These are phyloP conservation scores for Lypha dubia DNA, from an alignment of 2,888 invertebrate genomes.

Conservation along the genomic window DNA sequence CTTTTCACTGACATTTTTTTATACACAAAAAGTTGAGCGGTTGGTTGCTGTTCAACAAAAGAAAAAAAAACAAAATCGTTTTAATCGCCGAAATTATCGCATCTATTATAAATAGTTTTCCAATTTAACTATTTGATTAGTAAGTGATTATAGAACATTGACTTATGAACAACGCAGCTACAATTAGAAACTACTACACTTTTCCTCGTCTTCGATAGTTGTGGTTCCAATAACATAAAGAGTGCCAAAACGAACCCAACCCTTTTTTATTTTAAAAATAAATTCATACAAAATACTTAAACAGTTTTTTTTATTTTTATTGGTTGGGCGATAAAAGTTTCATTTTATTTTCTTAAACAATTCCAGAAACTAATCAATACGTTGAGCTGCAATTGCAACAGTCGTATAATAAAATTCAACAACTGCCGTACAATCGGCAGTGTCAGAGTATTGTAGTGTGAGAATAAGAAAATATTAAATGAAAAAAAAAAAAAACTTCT, in stretches of 20 bases:
- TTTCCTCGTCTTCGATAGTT: not conserved
- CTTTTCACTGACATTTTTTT: not conserved
- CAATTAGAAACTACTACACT: constrained; percentile 37
- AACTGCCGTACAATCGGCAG: constrained; percentile 28
- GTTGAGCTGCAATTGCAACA: constrained; percentile 56
- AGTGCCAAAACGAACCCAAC: constrained; percentile 56
- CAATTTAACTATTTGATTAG: constrained; percentile 38
- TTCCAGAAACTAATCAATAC: constrained; percentile 72
- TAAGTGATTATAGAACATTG: constrained; percentile 28
- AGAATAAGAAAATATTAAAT: not conserved
- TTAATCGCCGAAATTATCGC: constrained; percentile 24
- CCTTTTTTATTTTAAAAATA: constrained; percentile 44
- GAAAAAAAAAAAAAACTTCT: constrained; percentile 23
- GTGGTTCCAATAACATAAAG: constrained; percentile 19
- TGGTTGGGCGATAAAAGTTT: constrained; percentile 56
- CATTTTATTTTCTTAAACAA: constrained; percentile 52
- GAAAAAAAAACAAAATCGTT: not conserved
- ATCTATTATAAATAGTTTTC: constrained; percentile 33
- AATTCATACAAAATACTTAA: constrained; percentile 65
- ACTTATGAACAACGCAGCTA: not conserved
- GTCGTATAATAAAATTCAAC: constrained; percentile 58
- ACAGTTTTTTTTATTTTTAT: constrained; percentile 54
- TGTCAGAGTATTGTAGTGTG: not conserved
- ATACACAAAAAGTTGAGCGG: not conserved
- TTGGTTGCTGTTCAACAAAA: too few species aligned